Percentiles rank a stretch among this genome's conserved stretches.
Evolutionary conservation across 1,140 invertebrate genomes (phyloP).

Genomic region (Lordiphosa mommai): DNA sequence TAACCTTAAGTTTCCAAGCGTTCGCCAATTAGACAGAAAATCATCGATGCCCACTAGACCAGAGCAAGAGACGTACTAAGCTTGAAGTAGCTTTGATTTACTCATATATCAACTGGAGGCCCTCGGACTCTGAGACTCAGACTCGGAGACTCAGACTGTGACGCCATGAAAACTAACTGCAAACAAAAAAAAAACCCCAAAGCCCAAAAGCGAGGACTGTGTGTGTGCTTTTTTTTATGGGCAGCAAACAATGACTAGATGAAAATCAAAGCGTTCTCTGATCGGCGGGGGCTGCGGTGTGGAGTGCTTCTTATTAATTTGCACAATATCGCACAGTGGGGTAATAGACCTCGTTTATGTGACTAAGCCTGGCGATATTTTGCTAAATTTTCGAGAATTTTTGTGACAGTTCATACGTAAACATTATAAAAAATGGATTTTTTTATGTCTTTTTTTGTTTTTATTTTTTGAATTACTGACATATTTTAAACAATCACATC

Average conservation of each 20-base stretch:
- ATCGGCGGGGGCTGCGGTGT: background rate
- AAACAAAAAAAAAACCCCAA: conserved; percentile 52
- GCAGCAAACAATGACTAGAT: conserved; percentile 68
- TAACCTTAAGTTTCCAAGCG: conserved; percentile 51
- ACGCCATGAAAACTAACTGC: conserved; percentile 37
- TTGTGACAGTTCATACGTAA: no score
- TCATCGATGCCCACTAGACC: conserved; percentile 39
- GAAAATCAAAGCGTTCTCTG: conserved; percentile 51
- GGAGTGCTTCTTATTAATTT: conserved; percentile 28
- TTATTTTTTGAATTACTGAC: no score
- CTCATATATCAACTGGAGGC: conserved; percentile 65
- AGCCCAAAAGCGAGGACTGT: conserved; percentile 16
- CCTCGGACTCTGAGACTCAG: conserved; percentile 10
- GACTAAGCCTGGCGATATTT: no score
- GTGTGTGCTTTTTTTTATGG: conserved; percentile 53
- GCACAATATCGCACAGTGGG: conserved; percentile 24
- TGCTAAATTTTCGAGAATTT: no score
- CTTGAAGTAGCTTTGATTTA: conserved; percentile 55
- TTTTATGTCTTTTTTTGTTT: no score
- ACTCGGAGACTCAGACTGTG: conserved; percentile 23
- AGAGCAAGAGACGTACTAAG: conserved; percentile 66
- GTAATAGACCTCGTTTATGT: no score
- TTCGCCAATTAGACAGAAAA: conserved; percentile 16
- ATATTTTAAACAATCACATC: no score
- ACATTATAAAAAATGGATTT: no score